Evolutionary conservation across 2,888 invertebrate species (phyloP).

Genomic region (Lydus trimaculatus): DNA sequence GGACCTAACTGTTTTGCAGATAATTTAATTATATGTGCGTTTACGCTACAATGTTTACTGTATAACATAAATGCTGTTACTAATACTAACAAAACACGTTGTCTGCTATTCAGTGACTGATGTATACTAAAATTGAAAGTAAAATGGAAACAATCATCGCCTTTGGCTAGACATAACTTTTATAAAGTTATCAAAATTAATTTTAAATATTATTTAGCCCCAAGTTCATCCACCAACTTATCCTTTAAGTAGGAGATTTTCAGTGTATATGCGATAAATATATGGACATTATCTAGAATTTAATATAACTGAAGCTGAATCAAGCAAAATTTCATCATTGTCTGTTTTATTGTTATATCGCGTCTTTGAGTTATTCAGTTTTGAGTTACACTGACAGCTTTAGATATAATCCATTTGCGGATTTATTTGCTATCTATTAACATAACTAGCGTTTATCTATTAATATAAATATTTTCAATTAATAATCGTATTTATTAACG

Average conservation of each 20-base stretch:
- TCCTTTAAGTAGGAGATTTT: not conserved
- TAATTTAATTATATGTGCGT: conserved; percentile 40
- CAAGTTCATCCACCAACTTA: not conserved
- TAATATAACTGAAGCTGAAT: too few relatives aligned
- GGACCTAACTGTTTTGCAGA: conserved; percentile 34
- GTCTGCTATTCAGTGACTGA: conserved; percentile 33
- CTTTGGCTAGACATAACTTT: conserved; percentile 27
- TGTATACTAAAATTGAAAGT: conserved; percentile 34
- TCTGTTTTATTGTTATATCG: too few relatives aligned
- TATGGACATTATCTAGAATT: not conserved
- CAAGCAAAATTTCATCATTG: too few relatives aligned
- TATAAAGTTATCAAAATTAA: conserved; percentile 29
- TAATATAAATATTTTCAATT: too few relatives aligned
- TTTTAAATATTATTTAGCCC: conserved; percentile 23
- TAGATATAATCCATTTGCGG: too few relatives aligned
- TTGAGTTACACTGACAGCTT: too few relatives aligned
- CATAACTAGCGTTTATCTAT: too few relatives aligned
- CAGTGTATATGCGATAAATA: not conserved
- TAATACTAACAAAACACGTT: conserved; percentile 2
- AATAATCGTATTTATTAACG: not conserved
- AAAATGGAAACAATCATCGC: conserved; percentile 35
- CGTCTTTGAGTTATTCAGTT: too few relatives aligned
- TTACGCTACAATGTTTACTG: conserved; percentile 21
- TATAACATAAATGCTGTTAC: not conserved
- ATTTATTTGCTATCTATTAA: too few relatives aligned